These are phyloP conservation scores for Formicarius rufipectus DNA, from an alignment of 2,113 vertebrate genomes.

Conservation along the genomic window DNA sequence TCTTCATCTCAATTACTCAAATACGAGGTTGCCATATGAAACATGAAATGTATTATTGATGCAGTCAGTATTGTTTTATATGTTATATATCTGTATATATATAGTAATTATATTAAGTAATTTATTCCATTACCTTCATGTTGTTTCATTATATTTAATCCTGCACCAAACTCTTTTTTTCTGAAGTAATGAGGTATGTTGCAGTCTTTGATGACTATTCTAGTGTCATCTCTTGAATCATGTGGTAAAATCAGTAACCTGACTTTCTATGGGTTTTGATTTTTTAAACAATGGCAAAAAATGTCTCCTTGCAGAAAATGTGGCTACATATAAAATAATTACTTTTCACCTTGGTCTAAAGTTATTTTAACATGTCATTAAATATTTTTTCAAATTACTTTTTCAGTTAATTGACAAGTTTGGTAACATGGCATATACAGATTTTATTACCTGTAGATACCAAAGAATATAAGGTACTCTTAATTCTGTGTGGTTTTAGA, in stretches of 20 bases:
- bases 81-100: neutral
- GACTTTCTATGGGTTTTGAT: neutral
- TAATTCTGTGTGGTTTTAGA: neutral
- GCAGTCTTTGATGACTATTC: neutral
- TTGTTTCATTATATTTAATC: neutral
- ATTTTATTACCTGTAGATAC: neutral
- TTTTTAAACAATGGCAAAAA: neutral
- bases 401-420: slow-evolving; percentile 20
- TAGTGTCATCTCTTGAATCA: neutral
- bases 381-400: neutral
- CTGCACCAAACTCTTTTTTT: neutral
- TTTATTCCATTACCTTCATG: neutral
- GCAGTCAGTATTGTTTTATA: neutral
- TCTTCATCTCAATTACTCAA: neutral
- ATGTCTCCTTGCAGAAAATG: neutral
- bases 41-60: neutral
- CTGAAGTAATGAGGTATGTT: neutral
- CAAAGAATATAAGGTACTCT: neutral
- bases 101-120: neutral
- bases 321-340: neutral
- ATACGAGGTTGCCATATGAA: neutral
- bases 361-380: slow-evolving; percentile 5
- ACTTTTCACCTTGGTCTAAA: neutral
- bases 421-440: neutral
- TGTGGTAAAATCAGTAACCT: neutral